Evolutionary conservation across 1,140 invertebrate species (phyloP), one percentile per base, ranked within the genome.

Genomic region (Odontomachus brunneus): DNA sequence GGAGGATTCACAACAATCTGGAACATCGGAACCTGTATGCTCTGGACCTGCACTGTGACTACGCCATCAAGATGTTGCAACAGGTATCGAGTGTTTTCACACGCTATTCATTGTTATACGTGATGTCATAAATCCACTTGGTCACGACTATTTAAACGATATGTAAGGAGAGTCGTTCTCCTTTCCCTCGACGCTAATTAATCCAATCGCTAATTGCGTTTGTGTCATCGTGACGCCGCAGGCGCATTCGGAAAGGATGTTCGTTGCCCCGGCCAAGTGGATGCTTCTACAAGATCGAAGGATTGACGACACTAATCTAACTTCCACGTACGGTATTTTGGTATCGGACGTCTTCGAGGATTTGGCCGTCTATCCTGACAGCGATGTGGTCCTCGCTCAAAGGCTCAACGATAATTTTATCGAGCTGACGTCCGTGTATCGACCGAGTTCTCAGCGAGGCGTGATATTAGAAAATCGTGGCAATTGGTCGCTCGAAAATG

Each of bases 251-350:
- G 90, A 29, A 5, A 53, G 49, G 1, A 73, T 89, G 83, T 91
- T 93, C 59, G 3, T 82, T 0, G 88, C 88, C 0, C 92, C 92
- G 11, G 82, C 57, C 0, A 92, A 84, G n/a, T 93, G 92, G 92
- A 75, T 93, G 7, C 44, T 93, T 1, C 33, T 92, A 4, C 89
- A 87, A 69, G 88, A 91, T 75, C 57, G 60, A 11, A 73, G 82
- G 9, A 48, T 22, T 5, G n/a, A 38, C n/a, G 59, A 83, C 15
- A 9, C 9, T 9, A 65, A 76, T 17, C 0, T 7, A 44, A 66
- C 49, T 33, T 49, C 22, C 11, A 26, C 2, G 0, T 17, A 71
- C 38, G 15, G 57, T 17, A n/a, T 44, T 12, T 69, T 22, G 5
- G 15, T 62, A 11, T 5, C 72, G n/a, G 14, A 26, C 0, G 38